Percentiles rank a stretch among this genome's conserved stretches.
Conservation (phyloP, 2,113 vertebrate genomes). For the Drymodes brunneopygia region DNA sequence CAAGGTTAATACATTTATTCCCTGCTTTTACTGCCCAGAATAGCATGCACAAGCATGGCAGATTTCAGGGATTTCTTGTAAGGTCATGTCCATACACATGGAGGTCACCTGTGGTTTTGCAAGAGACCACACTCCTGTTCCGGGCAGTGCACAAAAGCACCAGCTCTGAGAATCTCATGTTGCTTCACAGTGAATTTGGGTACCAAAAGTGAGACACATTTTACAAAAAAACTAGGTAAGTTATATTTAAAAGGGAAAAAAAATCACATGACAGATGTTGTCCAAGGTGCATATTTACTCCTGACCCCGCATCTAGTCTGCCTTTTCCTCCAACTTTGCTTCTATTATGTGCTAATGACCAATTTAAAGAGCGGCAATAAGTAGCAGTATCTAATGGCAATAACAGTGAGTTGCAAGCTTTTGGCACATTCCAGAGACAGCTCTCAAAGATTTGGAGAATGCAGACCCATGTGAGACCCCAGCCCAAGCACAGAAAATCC, state of each 20-base stretch:
- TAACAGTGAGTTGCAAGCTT: not conserved
- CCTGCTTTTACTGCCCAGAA: not conserved
- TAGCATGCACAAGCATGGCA: not conserved
- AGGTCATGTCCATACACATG: not conserved
- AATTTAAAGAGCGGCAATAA: not conserved
- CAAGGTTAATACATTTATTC: not conserved
- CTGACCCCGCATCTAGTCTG: not conserved
- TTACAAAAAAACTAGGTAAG: not conserved
- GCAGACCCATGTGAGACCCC: not conserved
- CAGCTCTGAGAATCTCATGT: not conserved
- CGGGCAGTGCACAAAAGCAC: not conserved
- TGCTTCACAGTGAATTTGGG: not conserved
- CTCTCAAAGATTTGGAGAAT: not conserved
- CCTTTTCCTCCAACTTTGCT: not conserved
- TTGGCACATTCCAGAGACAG: not conserved
- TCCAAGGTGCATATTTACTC: not conserved
- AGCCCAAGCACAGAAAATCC: not conserved
- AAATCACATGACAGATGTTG: not conserved
- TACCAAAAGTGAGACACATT: not conserved
- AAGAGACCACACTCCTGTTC: not conserved
- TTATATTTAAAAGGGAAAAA: not conserved
- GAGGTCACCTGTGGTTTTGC: not conserved
- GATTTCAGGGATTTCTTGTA: not conserved
- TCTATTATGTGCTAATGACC: not conserved
- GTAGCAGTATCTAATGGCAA: not conserved